Percentiles rank a stretch among this genome's conserved stretches.
These are phyloP conservation scores for Popillia japonica DNA, from an alignment of 1,140 invertebrate genomes.

Conservation along the genomic window DNA sequence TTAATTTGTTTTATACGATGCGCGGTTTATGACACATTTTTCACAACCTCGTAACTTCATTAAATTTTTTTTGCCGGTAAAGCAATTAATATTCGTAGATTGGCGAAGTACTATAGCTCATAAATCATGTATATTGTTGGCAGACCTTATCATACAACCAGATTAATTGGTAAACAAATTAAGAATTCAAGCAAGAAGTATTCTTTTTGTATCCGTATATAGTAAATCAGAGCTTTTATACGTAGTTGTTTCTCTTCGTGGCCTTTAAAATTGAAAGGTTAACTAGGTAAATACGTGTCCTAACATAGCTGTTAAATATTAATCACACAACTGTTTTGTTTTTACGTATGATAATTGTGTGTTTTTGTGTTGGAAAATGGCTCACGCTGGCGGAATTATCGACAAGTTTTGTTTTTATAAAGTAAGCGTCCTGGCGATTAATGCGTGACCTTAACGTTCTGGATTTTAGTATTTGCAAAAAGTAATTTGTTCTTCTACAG, in stretches of 20 bases:
- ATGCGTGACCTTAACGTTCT: too few species aligned
- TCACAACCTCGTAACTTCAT: too few species aligned
- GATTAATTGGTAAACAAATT: constrained; percentile 10
- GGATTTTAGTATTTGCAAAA: too few species aligned
- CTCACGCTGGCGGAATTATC: not conserved
- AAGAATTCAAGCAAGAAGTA: not conserved
- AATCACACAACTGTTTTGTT: not conserved
- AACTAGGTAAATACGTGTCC: not conserved
- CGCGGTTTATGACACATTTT: too few species aligned
- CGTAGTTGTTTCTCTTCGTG: not conserved
- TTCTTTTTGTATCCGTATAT: not conserved
- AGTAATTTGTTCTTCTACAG: too few species aligned
- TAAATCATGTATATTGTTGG: too few species aligned
- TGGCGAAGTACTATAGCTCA: too few species aligned
- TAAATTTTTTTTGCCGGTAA: too few species aligned
- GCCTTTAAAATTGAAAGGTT: constrained; percentile 2
- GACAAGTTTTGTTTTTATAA: too few species aligned
- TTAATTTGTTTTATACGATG: too few species aligned
- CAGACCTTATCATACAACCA: not conserved
- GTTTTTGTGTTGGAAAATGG: not conserved
- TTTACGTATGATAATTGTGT: not conserved
- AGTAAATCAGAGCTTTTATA: not conserved
- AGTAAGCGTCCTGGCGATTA: too few species aligned
- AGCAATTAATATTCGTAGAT: too few species aligned
- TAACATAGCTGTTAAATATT: not conserved